These are phyloP conservation scores for Borostomias antarcticus DNA, from an alignment of 2,797 vertebrate genomes.

Conservation along the genomic window DNA sequence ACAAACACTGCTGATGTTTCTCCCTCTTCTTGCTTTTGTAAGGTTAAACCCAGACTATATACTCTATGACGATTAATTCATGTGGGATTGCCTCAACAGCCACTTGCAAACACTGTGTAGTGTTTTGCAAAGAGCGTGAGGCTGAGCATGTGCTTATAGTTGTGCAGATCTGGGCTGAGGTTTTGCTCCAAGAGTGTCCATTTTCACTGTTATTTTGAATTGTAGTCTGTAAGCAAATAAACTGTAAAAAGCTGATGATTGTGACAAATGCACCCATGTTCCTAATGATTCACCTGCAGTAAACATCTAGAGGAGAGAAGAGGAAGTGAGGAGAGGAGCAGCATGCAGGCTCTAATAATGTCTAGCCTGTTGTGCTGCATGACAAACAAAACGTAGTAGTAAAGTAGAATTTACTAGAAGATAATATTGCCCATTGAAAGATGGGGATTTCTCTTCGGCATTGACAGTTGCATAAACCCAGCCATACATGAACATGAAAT, in stretches of 20 bases:
- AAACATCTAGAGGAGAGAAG: neutral
- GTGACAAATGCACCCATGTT: neutral
- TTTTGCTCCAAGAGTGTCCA: neutral
- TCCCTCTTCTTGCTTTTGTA: too few species aligned
- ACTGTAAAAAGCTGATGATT: neutral
- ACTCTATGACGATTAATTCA: too few species aligned
- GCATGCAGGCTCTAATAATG: neutral
- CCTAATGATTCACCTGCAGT: too few species aligned
- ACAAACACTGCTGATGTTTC: too few species aligned
- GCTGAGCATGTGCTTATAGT: too few species aligned
- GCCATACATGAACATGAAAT: neutral
- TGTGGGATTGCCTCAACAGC: too few species aligned
- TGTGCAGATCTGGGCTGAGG: too few species aligned
- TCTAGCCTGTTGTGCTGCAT: neutral
- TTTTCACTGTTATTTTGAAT: neutral
- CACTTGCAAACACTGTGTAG: too few species aligned
- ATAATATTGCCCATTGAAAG: neutral
- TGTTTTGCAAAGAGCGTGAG: too few species aligned
- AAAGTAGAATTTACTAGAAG: too few species aligned
- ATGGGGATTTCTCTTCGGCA: neutral
- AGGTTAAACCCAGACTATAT: too few species aligned
- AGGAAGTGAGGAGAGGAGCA: too few species aligned
- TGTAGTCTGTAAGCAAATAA: neutral
- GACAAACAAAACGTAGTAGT: neutral
- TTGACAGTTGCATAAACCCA: neutral